Evolutionary conservation across 2,888 invertebrate genomes (phyloP).

Genomic region (Calliopum simillimum): DNA sequence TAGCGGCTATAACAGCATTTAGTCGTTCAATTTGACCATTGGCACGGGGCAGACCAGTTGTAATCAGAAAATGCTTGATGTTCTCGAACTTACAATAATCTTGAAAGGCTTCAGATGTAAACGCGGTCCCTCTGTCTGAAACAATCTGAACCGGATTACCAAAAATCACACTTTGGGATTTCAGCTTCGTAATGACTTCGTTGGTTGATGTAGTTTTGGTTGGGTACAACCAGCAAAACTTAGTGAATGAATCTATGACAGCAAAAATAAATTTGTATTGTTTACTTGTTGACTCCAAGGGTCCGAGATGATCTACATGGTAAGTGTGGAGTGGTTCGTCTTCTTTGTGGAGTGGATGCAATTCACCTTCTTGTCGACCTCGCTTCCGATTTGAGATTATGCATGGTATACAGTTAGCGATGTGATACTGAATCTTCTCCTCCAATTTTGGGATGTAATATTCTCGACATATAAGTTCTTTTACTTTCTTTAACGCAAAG

Average conservation of each 20-base stretch:
- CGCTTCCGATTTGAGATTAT: slow-evolving; percentile 34
- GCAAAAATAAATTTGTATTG: slow-evolving; percentile 52
- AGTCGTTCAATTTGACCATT: too few relatives aligned
- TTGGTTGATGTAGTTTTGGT: slow-evolving; percentile 51
- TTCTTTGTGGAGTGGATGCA: too few relatives aligned
- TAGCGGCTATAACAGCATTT: slow-evolving; percentile 26
- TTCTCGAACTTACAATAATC: slow-evolving; percentile 57
- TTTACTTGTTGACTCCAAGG: slow-evolving; percentile 6
- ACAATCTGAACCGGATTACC: slow-evolving; percentile 59
- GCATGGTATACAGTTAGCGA: slow-evolving; percentile 38
- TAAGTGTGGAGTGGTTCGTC: slow-evolving; percentile 38
- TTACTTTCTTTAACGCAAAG: slow-evolving; percentile 35
- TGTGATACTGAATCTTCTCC: slow-evolving; percentile 37
- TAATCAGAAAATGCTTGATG: slow-evolving; percentile 46
- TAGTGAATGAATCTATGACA: slow-evolving; percentile 58
- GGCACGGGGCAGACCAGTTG: slow-evolving; percentile 28
- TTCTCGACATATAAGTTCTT: slow-evolving; percentile 35
- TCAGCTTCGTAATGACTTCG: slow-evolving; percentile 56
- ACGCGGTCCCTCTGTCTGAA: too few relatives aligned
- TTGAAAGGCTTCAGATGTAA: slow-evolving; percentile 49
- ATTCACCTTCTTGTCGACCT: slow-evolving; percentile 41
- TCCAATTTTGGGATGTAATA: slow-evolving; percentile 36
- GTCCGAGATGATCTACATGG: slow-evolving; percentile 34
- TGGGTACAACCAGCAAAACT: slow-evolving; percentile 60
- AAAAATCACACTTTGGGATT: slow-evolving; percentile 54